Evolutionary conservation across 2,888 invertebrate species (phyloP), one percentile per base, ranked within the genome.

Genomic region (Periphyllus acericola): DNA sequence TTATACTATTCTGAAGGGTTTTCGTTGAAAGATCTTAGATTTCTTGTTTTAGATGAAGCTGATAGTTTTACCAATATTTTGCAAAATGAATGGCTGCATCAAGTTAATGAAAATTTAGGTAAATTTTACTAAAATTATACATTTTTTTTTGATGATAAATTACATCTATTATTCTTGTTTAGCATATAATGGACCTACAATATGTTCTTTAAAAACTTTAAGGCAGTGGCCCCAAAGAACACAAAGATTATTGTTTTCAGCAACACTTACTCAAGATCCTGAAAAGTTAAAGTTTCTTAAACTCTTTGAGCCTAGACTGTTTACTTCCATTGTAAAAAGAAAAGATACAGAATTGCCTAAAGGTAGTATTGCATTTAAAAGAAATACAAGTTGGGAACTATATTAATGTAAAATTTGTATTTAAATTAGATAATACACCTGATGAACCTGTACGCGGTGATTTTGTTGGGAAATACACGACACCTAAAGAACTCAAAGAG

Each of bases 211-310:
- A 91, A 91, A 91, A 89, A 93, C 92, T 90, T 91, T 93, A n/a
- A 90, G 90, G 89, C 91, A 92, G 36, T 92, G 92, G 89, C 92
- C 92, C 89, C 92, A 93, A 83, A 93, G 94, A 85, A 95, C 95
- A 3, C 99, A 99, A 90, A 99, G 99, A 91, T 92, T 99, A 79
- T 92, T 99, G 3, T 98, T 99, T 91, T 99, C 99, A n/a, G 99
- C 99, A 9, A 99, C 99, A 3, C 92, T 99, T 29, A 96, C 98
- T 0, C 97, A 97, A 91, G 98, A 99, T 92, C 98, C 99, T 0
- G 99, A 99, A 92, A 97, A 97, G 91, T 92, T 99, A 81, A 96
- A 97, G 91, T 94, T 95, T 90, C 94, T 99, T 91, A 95, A 96
- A 25, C 93, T 99, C 11, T 98, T 98, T 91, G 96, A 97, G 91